Evolutionary conservation across 2,888 invertebrate species (phyloP), one percentile per base, ranked within the genome.

Genomic region (Digitonthophagus gazella): DNA sequence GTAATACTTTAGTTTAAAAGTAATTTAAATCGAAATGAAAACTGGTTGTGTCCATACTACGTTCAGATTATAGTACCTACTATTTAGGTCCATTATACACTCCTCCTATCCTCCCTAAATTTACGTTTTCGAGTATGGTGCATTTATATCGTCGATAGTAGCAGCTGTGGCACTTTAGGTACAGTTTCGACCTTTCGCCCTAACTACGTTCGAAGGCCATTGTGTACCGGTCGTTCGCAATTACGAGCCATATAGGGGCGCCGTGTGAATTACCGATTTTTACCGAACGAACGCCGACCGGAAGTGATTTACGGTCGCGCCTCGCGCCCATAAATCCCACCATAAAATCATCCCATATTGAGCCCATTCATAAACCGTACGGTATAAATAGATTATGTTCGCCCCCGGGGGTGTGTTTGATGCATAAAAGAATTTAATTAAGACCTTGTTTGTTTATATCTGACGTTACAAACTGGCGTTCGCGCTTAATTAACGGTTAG

Each of bases 401-500:
- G n/a, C 28, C 28, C 11, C 28, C 11, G 28, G 28, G 28, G 28
- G 28, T 44, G 28, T 44, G 11, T 44, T 44, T 44, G 28, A 11
- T 8, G 6, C 11, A 44, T 11, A 44, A 44, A 44, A 44, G 28
- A 44, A 44, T 44, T 44, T 44, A 44, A 44, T 44, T 44, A 44
- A 44, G 28, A 8, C 28, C 8, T 44, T 44, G 28, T 11, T 6
- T 44, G 28, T 44, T 44, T 44, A 44, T 44, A 44, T 8, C 11
- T 19, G n/a, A 16, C 18, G 18, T 18, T 20, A 18, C 18, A 61
- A 61, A 61, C 65, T 19, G 54, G 54, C 54, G 28, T 44, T 65
- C 54, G 65, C 65, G 44, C 15, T 54, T 65, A 65, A 65, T 65
- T 65, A 65, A 65, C 65, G 54, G 18, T 55, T 55, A 54, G 16